Evolutionary conservation across 2,888 invertebrate species (phyloP).

Genomic region (Pseudoips prasinana): DNA sequence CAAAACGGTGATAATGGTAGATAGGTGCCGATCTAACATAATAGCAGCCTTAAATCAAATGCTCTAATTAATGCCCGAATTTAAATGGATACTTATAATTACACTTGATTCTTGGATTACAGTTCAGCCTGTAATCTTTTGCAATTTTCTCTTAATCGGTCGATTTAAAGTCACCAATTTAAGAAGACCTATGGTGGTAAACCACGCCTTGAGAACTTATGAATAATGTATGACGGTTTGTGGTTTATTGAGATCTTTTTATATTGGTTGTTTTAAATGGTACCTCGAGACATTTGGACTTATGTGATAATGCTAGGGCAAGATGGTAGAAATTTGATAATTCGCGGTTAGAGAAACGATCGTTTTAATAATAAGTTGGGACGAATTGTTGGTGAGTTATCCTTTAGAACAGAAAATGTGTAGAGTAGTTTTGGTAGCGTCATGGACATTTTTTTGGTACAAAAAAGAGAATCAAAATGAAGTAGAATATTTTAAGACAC

Average conservation of each 20-base stretch:
- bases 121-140: slow-evolving; percentile 67
- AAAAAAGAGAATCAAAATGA: too few species aligned
- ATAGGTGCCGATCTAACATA: slow-evolving; percentile 35
- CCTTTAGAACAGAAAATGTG: slow-evolving; percentile 39
- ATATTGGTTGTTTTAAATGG: slow-evolving; percentile 48
- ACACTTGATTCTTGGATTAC: slow-evolving; percentile 66
- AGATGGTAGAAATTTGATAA: slow-evolving; percentile 78
- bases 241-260: slow-evolving; percentile 41
- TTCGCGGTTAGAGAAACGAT: slow-evolving; percentile 77
- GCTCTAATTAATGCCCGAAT: slow-evolving; percentile 64
- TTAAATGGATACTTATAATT: slow-evolving; percentile 70
- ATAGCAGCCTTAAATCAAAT: slow-evolving; percentile 54
- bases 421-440: slow-evolving; percentile 48
- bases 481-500: too few species aligned
- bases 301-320: slow-evolving; percentile 79
- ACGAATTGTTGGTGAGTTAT: slow-evolving; percentile 68
- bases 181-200: slow-evolving; percentile 41
- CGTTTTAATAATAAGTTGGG: slow-evolving; percentile 76
- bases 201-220: slow-evolving; percentile 13
- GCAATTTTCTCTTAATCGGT: slow-evolving; percentile 78
- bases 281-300: slow-evolving; percentile 76
- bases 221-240: slow-evolving; percentile 13
- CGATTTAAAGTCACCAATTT: slow-evolving; percentile 52
- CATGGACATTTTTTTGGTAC: too few species aligned
- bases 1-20: slow-evolving; percentile 26